Evolutionary conservation across 1,140 invertebrate genomes (phyloP), one percentile per base, ranked within the genome.

Genomic region (Microplitis mediator): DNA sequence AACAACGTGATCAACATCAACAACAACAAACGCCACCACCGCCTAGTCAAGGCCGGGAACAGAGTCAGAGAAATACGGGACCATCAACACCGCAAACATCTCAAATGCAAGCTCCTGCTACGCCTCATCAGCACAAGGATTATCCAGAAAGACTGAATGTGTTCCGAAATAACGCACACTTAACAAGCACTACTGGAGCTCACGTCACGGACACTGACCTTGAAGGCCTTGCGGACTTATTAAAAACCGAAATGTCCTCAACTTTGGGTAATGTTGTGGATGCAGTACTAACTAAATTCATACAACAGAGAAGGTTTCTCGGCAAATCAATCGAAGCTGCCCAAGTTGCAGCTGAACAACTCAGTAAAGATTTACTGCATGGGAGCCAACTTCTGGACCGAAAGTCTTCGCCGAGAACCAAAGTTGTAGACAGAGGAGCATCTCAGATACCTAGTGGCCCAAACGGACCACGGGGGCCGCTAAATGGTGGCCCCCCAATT

Each of bases 191-290:
- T 1, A 85, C 90, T 61, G 90, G 89, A 68, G 88, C 91, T 36
- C 83, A 85, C 62, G 89, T 92, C 74, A 91, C 91, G 0, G 92
- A 91, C 32, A 89, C 92, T 13, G 95, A 97, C 81, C 88, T 97
- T 2, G 95, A 97, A 85, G 93, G 93, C 62, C 87, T 97, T 56
- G 94, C 95, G 4, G 95, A 97, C 77, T 91, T 93, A 58, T 89
- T 98, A 1, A 98, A 98, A 87, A 92, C 91, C 50, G 96, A 98
- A 89, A 94, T 98, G 71, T 93, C 93, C 13, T 91, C 94, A 66
- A 95, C 93, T 4, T 83, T 97, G 56, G 91, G 92, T 4, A 93
- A 92, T 71, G 87, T 97, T n/a, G 95, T 98, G 72, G 96, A 98
- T 85, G 94, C 92, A 8, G 94, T 97, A 65, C 90, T 98, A 58